Conservation (phyloP, 2,797 vertebrate species). For the Glyptemys insculpta region DNA sequence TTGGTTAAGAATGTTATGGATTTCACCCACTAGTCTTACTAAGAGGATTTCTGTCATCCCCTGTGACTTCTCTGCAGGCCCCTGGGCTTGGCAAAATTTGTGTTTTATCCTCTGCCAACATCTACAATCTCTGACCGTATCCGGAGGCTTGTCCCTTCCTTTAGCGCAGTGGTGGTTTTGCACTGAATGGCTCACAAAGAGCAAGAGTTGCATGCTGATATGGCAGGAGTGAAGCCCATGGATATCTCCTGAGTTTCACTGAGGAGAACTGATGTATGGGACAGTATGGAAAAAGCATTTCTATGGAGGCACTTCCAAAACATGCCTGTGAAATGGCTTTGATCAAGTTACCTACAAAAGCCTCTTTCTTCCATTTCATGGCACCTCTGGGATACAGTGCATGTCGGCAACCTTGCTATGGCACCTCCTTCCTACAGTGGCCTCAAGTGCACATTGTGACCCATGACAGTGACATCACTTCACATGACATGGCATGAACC, state of each 20-base stretch:
- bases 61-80: fast-evolving
- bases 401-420: background rate
- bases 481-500: too few relatives aligned
- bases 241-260: fast-evolving
- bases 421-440: background rate
- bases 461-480: background rate
- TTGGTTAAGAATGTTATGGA: conserved; percentile 57
- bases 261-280: background rate
- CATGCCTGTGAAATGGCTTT: background rate
- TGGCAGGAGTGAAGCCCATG: fast-evolving
- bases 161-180: background rate
- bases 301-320: fast-evolving
- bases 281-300: fast-evolving
- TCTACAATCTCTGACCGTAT: fast-evolving
- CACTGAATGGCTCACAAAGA: background rate
- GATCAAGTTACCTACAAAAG: background rate
- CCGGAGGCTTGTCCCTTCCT: fast-evolving
- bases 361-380: background rate
- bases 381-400: background rate
- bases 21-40: background rate
- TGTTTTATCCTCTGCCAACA: background rate
- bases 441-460: background rate
- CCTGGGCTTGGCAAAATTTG: background rate
- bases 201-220: fast-evolving
- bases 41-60: background rate